Evolutionary conservation across 2,888 invertebrate species (phyloP), one percentile per base, ranked within the genome.

Genomic region (Melinopterus prodromus): DNA sequence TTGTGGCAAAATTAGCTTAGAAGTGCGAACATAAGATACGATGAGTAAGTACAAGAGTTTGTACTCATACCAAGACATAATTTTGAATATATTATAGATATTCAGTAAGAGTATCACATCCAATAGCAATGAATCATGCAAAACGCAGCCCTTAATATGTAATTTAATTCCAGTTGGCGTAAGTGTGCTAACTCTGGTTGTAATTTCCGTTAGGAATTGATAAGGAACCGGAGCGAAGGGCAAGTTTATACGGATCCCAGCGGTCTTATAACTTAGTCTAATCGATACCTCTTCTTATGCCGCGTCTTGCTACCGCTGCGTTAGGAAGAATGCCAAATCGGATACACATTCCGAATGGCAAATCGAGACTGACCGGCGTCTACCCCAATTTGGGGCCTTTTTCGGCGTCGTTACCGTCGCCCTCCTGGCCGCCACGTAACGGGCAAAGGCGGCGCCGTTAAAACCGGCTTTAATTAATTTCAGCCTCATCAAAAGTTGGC

Each of bases 121-220:
- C 37, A 74, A 74, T 35, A 36, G 35, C 74, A 74, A n/a, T 74
- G 35, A 36, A 74, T 74, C 74, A 74, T 26, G 74, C 74, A 37
- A 74, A 74, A 74, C 37, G 36, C 35, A 74, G 26, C 71, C 71
- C 71, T 71, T 16, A 71, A 16, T 26, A 16, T 36, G 74, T 74
- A 74, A 37, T 74, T 74, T 74, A 74, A 74, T 74, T 74, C 35
- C 74, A 74, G 74, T 37, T 37, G 36, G 35, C 74, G 74, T 74
- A 74, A 74, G 74, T 74, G 74, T 74, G 74, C 53, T 74, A 74
- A 74, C 74, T 74, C 74, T 35, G 71, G 71, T 38, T 71, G 78
- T 78, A 78, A 78, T 78, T 78, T 78, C 78, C 78, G 78, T 78
- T 78, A 53, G 6, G 78, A 78, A 78, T 53, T 72, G 78, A 78